A percentile compares a stretch with the other conserved stretches of the same genome.
These are phyloP conservation scores for Phorcus lineatus DNA, from an alignment of 2,888 invertebrate genomes.

Conservation along the genomic window DNA sequence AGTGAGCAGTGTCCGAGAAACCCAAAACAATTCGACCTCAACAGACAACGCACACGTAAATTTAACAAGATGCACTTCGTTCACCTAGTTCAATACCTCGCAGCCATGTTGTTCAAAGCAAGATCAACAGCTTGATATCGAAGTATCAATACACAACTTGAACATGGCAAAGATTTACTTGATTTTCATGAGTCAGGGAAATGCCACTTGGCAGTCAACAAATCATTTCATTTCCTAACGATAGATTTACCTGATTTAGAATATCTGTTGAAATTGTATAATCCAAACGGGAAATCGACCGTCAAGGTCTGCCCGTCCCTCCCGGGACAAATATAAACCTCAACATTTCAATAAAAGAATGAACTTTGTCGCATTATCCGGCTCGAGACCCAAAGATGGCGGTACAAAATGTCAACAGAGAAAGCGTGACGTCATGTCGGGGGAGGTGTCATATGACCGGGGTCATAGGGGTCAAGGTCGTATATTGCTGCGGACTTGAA, in stretches of 20 bases:
- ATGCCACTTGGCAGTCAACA: constrained; percentile 10
- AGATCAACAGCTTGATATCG: not conserved
- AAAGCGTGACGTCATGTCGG: constrained; percentile 48
- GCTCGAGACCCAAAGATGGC: constrained; percentile 45
- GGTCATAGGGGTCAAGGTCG: constrained; percentile 33
- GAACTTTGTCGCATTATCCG: constrained; percentile 37
- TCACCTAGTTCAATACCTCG: not conserved
- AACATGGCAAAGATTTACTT: constrained; percentile 7
- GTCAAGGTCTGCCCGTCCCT: constrained; percentile 19
- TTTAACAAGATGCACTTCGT: not conserved
- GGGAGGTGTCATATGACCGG: constrained; percentile 43
- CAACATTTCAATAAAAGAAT: constrained; percentile 28
- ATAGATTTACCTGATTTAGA: not conserved
- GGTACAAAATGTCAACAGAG: constrained; percentile 54
- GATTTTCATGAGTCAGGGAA: constrained; percentile 8
- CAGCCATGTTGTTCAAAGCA: not conserved
- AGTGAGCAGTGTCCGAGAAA: not conserved
- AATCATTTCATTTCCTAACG: not conserved
- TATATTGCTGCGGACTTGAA: too few species aligned
- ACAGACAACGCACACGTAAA: not conserved
- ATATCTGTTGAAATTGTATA: not conserved
- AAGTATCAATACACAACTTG: not conserved
- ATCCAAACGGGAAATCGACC: constrained; percentile 1
- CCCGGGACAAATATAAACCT: constrained; percentile 25
- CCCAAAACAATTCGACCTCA: not conserved